These are phyloP conservation scores for silkworm (Bombyx mori) DNA, from an alignment of 1,140 invertebrate species.

Conservation along the genomic window ASM3026992v2 NC_085127.1:9359501-9360000, in stretches of 20 bases:
- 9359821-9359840: no score
- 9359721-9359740: constrained; percentile 10
- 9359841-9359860: no score
- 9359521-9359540: no score
- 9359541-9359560: not conserved
- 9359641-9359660: constrained; percentile 63
- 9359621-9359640: constrained; percentile 3
- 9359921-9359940: no score
- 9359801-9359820: no score
- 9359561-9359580: not conserved
- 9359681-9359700: constrained; percentile 49
- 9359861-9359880: no score
- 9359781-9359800: no score
- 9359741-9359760: not conserved
- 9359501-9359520: no score
- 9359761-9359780: no score
- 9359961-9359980: no score
- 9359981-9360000: constrained; percentile 32
- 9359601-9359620: not conserved
- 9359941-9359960: not conserved
- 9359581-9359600: not conserved
- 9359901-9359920: no score
- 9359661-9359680: constrained; percentile 55
- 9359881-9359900: no score
- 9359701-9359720: constrained; percentile 50